Evolutionary conservation across 2,888 invertebrate species (phyloP).

Genomic region (Junonia oenone): DNA sequence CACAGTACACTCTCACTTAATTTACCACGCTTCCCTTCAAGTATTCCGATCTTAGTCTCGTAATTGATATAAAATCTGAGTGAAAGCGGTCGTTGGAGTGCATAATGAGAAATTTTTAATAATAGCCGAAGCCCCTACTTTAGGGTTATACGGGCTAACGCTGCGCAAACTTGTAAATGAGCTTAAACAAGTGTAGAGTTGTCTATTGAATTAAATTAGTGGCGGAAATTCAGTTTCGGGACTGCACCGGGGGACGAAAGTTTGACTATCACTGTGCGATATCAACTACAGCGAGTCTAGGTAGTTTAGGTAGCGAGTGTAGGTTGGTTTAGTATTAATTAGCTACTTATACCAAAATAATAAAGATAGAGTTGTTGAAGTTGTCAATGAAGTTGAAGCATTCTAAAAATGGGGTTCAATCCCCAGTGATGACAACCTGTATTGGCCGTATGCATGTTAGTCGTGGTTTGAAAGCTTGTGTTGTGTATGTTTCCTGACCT

Average conservation of each 20-base stretch:
- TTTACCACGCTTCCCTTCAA: slow-evolving; percentile 20
- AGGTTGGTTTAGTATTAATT: no score
- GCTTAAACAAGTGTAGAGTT: slow-evolving; percentile 9
- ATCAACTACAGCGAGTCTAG: no score
- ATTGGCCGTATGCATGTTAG: no score
- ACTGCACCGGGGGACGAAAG: background rate
- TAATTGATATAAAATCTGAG: slow-evolving; percentile 33
- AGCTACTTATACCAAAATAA: no score
- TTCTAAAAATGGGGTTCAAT: no score
- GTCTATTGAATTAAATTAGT: slow-evolving; percentile 8
- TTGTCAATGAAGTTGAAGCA: no score
- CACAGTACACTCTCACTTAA: slow-evolving; percentile 19
- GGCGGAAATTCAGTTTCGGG: background rate
- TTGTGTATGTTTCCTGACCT: no score
- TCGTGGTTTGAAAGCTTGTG: no score
- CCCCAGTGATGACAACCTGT: no score
- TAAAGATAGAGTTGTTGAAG: no score
- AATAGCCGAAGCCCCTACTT: slow-evolving; percentile 25
- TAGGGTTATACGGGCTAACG: slow-evolving; percentile 16
- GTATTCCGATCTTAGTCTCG: slow-evolving; percentile 26
- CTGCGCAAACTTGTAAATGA: slow-evolving; percentile 17
- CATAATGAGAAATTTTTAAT: slow-evolving; percentile 32
- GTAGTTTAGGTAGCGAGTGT: background rate
- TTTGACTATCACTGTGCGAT: background rate
- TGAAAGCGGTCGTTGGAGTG: slow-evolving; percentile 30